A percentile compares a stretch with the other conserved stretches of the same genome.
phyloP scores from a whole-genome alignment of 2,888 invertebrate species.

The Perizoma flavofasciatum region DNA sequence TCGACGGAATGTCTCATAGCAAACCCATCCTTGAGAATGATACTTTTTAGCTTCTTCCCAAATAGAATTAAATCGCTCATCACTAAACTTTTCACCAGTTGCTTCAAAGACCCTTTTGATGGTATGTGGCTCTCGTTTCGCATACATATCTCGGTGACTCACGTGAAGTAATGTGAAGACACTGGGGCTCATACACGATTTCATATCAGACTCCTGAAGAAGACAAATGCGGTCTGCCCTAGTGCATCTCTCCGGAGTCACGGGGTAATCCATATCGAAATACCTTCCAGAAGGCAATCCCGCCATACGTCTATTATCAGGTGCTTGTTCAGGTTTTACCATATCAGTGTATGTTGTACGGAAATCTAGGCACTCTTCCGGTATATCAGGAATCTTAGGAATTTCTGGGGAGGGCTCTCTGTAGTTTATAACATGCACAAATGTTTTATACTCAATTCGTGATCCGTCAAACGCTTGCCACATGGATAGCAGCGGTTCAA shows the following conservation, averaged over 20 bases:
- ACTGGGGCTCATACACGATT: conserved; percentile 61
- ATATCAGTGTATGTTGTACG: conserved; percentile 71
- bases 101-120: conserved; percentile 80
- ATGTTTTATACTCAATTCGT: conserved; percentile 75
- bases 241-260: conserved; percentile 57
- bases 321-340: conserved; percentile 60
- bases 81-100: conserved; percentile 75
- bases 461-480: conserved; percentile 74
- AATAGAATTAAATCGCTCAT: conserved; percentile 72
- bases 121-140: conserved; percentile 56
- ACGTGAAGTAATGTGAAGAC: conserved; percentile 62
- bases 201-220: conserved; percentile 68
- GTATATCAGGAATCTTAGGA: conserved; percentile 67
- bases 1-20: conserved; percentile 78
- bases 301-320: conserved; percentile 54
- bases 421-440: conserved; percentile 76
- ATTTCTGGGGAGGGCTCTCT: conserved; percentile 66
- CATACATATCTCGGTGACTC: conserved; percentile 70
- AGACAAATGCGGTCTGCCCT: conserved; percentile 58
- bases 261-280: conserved; percentile 64
- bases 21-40: conserved; percentile 80
- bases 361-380: conserved; percentile 61
- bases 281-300: conserved; percentile 74
- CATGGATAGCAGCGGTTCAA: conserved; percentile 76
- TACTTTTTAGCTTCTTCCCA: conserved; percentile 78